Evolutionary conservation across 2,797 vertebrate species (phyloP).

Genomic region (Halcyon badia): DNA sequence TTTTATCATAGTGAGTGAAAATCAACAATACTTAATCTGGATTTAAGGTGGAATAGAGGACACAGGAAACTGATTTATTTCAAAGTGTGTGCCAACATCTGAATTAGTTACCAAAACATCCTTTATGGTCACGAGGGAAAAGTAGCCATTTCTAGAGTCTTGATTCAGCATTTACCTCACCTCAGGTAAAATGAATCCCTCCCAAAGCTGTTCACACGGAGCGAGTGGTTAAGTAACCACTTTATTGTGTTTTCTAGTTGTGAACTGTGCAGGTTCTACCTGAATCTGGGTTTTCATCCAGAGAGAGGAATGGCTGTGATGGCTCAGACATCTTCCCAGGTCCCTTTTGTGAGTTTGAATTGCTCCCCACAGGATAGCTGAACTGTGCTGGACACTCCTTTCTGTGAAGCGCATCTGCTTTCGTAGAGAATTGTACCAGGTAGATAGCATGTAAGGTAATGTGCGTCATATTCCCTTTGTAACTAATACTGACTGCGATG

Average conservation of each 20-base stretch:
- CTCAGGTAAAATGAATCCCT: background rate
- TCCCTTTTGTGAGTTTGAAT: background rate
- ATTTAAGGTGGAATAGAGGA: background rate
- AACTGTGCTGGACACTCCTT: background rate
- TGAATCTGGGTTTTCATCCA: background rate
- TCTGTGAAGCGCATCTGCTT: background rate
- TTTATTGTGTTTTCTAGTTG: background rate
- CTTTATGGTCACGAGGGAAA: background rate
- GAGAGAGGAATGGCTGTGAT: background rate
- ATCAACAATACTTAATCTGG: background rate
- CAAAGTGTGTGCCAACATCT: background rate
- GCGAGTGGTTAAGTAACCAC: background rate
- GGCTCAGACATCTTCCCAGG: background rate
- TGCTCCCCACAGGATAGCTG: background rate
- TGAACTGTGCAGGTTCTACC: background rate
- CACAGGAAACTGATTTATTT: background rate
- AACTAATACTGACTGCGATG: background rate
- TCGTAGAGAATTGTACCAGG: fast-evolving
- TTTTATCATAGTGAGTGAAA: background rate
- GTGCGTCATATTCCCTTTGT: background rate
- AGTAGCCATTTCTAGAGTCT: background rate
- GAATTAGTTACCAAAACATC: background rate
- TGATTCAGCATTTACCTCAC: background rate
- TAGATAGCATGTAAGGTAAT: background rate
- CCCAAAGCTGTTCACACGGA: background rate